These are phyloP conservation scores for Cyclargus thomasi DNA, from an alignment of 1,140 invertebrate species.

Conservation along the genomic window DNA sequence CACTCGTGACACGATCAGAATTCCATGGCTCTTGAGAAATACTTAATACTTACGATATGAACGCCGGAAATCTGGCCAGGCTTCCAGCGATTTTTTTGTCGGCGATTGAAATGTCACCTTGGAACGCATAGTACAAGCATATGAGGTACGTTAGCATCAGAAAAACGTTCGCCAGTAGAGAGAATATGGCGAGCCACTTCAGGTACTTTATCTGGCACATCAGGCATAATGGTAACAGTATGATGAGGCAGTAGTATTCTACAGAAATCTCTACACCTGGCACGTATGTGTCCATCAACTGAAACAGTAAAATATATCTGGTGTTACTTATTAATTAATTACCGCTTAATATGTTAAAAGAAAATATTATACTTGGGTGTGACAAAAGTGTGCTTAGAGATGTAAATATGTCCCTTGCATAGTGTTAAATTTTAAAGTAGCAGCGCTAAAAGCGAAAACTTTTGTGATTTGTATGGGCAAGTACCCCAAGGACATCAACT, in stretches of 20 bases:
- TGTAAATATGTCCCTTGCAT: too few relatives aligned
- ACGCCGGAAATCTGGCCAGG: constrained; percentile 54
- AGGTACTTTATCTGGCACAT: constrained; percentile 81
- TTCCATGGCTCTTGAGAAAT: neutral
- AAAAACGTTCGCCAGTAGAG: constrained; percentile 81
- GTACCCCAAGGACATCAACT: too few relatives aligned
- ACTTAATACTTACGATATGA: constrained; percentile 60
- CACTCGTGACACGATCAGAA: neutral
- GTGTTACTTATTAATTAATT: too few relatives aligned
- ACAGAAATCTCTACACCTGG: constrained; percentile 48
- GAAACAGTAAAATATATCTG: constrained; percentile 34
- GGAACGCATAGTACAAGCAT: constrained; percentile 85
- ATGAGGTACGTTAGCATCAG: constrained; percentile 81
- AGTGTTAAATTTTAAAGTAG: too few relatives aligned
- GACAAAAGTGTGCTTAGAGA: too few relatives aligned
- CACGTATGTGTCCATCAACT: constrained; percentile 69
- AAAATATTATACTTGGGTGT: too few relatives aligned
- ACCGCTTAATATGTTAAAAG: too few relatives aligned
- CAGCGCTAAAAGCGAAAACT: too few relatives aligned
- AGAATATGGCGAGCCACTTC: constrained; percentile 85
- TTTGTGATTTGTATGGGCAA: too few relatives aligned
- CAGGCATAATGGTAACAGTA: constrained; percentile 77
- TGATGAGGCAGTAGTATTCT: constrained; percentile 77
- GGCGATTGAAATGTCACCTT: constrained; percentile 55
- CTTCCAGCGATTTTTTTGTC: constrained; percentile 66